Evolutionary conservation across 2,797 vertebrate genomes (phyloP).

Genomic region (Gadopsis bispinosus): DNA sequence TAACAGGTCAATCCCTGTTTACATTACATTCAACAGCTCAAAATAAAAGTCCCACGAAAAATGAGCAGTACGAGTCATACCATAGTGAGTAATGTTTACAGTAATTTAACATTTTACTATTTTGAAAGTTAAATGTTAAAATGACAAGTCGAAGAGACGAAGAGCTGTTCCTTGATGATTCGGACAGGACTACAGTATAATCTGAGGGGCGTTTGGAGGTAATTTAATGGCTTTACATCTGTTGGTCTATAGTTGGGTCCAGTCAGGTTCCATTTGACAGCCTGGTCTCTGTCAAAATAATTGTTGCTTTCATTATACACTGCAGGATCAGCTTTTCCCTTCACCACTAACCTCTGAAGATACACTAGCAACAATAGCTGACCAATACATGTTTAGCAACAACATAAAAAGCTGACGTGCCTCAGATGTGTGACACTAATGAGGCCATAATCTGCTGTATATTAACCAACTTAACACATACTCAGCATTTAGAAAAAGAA

Average conservation of each 20-base stretch:
- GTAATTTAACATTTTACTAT: background rate
- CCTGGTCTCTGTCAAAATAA: conserved; percentile 38
- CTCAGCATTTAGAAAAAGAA: too few species aligned
- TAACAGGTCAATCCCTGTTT: too few species aligned
- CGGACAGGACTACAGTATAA: background rate
- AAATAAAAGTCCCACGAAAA: background rate
- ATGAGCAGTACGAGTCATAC: background rate
- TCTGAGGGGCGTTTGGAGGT: background rate
- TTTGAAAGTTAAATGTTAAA: background rate
- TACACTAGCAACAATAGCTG: conserved; percentile 41
- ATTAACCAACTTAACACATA: too few species aligned
- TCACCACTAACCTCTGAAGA: conserved; percentile 35
- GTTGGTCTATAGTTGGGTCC: background rate
- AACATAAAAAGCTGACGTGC: conserved; percentile 14
- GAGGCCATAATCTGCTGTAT: background rate
- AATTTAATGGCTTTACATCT: background rate
- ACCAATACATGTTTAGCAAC: conserved; percentile 12
- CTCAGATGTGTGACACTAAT: conserved; percentile 34
- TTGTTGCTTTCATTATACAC: conserved; percentile 32
- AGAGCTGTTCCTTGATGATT: background rate
- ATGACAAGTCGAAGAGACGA: too few species aligned
- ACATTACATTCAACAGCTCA: background rate
- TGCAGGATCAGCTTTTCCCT: conserved; percentile 39
- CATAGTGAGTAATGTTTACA: background rate
- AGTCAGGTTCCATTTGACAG: background rate